These are phyloP conservation scores for Epiblema foenella DNA, from an alignment of 2,888 invertebrate genomes.

Conservation along the genomic window DNA sequence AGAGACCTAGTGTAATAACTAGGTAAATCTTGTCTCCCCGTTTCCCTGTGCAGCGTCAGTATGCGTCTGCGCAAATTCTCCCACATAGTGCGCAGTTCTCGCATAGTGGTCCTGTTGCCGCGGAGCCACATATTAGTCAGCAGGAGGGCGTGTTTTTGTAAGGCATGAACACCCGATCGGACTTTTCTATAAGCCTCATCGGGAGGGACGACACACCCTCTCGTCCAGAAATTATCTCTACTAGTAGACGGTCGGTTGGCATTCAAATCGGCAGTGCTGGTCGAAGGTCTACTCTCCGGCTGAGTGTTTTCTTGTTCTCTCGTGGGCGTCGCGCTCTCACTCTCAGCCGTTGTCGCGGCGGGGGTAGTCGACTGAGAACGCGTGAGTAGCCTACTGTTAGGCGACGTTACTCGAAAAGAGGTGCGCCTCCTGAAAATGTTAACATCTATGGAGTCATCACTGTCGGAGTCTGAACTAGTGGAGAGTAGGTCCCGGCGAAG, in stretches of 20 bases:
- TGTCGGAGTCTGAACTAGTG: slow-evolving; percentile 76
- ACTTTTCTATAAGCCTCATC: slow-evolving; percentile 76
- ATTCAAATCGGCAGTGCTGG: slow-evolving; percentile 49
- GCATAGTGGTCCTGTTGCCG: slow-evolving; percentile 75
- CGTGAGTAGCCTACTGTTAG: slow-evolving; percentile 69
- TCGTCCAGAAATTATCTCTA: slow-evolving; percentile 66
- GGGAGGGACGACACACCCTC: slow-evolving; percentile 62
- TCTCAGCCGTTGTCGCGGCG: slow-evolving; percentile 49
- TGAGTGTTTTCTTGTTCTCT: slow-evolving; percentile 48
- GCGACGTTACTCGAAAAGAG: slow-evolving; percentile 64
- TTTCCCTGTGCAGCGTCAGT: slow-evolving; percentile 79
- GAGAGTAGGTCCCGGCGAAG: slow-evolving; percentile 64
- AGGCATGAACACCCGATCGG: slow-evolving; percentile 66
- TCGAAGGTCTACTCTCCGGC: slow-evolving; percentile 49
- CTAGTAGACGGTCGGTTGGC: slow-evolving; percentile 69
- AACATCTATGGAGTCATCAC: slow-evolving; percentile 73
- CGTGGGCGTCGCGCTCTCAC: slow-evolving; percentile 28
- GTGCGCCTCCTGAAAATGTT: slow-evolving; percentile 74
- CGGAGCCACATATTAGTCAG: slow-evolving; percentile 75
- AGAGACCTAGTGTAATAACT: slow-evolving; percentile 75
- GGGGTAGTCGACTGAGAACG: slow-evolving; percentile 60
- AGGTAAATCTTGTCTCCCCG: slow-evolving; percentile 69
- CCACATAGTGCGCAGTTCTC: slow-evolving; percentile 87
- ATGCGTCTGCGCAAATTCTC: slow-evolving; percentile 86
- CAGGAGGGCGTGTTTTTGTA: slow-evolving; percentile 71